These are phyloP conservation scores for Drosophila antonietae DNA, from an alignment of 2,888 invertebrate genomes.

Conservation along the genomic window DNA sequence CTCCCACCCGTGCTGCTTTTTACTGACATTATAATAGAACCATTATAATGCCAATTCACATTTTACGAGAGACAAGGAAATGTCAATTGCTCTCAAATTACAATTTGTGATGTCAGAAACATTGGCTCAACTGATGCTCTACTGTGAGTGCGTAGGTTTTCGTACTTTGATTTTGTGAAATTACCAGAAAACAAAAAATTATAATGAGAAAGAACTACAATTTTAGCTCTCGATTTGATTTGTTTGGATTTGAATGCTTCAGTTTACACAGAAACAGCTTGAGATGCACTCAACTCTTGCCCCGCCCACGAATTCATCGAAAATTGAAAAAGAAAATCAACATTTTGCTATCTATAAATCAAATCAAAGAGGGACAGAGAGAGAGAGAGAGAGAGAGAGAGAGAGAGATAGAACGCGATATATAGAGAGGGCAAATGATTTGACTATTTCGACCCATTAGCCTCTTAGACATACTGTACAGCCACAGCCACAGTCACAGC, in stretches of 20 bases:
- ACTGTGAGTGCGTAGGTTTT: not conserved
- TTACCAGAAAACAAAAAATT: not conserved
- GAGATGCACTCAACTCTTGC: not conserved
- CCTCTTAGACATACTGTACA: not conserved
- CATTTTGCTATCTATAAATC: not conserved
- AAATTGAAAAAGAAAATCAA: constrained; percentile 2
- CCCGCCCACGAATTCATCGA: not conserved
- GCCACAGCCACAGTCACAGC: not conserved
- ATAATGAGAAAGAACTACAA: not conserved
- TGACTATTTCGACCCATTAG: not conserved
- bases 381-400: no score
- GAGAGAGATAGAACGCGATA: not conserved
- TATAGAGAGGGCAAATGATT: not conserved
- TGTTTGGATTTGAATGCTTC: not conserved
- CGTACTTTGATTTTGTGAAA: not conserved
- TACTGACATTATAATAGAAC: not conserved
- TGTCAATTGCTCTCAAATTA: not conserved
- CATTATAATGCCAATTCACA: no score
- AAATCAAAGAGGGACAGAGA: not conserved
- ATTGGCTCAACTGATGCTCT: not conserved
- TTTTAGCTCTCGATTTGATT: not conserved
- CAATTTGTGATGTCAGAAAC: not conserved
- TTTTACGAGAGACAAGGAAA: not conserved
- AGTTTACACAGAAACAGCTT: not conserved
- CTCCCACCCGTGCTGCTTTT: not conserved